phyloP scores from a whole-genome alignment of 2,797 vertebrate genomes.

The Crenichthys baileyi region DNA sequence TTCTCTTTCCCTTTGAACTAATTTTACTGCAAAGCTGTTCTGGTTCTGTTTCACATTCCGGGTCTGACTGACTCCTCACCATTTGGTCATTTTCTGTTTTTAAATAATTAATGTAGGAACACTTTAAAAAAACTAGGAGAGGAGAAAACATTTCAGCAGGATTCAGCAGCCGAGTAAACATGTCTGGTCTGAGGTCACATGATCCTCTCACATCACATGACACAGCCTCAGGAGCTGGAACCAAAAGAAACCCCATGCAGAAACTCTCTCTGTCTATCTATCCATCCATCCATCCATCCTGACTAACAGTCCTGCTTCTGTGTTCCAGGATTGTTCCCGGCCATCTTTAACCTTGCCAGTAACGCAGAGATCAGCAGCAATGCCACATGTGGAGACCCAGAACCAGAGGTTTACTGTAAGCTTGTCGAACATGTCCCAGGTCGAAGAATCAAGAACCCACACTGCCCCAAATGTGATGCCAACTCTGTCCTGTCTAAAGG shows the following conservation, averaged over 20 bases:
- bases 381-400: conserved; percentile 90
- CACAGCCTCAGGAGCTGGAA: too few relatives aligned
- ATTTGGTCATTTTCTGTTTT: not conserved
- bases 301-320: not conserved
- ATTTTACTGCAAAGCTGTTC: not conserved
- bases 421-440: conserved; percentile 95
- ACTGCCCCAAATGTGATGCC: conserved; percentile 88
- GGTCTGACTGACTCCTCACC: not conserved
- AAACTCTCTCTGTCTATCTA: too few relatives aligned
- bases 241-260: too few relatives aligned
- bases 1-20: not conserved
- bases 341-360: conserved; percentile 93
- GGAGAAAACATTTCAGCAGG: too few relatives aligned
- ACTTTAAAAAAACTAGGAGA: not conserved
- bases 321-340: conserved; percentile 89
- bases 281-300: not conserved
- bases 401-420: conserved; percentile 92
- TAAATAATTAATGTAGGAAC: not conserved
- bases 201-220: not conserved
- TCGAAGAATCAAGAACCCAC: conserved; percentile 85
- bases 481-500: conserved; percentile 87
- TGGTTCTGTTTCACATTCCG: not conserved
- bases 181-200: not conserved
- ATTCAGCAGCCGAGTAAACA: not conserved
- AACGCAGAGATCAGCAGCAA: conserved; percentile 89